Base-by-base conservation (phyloP, 2,888 invertebrate species). In the Drosophila kokeensis region DNA sequence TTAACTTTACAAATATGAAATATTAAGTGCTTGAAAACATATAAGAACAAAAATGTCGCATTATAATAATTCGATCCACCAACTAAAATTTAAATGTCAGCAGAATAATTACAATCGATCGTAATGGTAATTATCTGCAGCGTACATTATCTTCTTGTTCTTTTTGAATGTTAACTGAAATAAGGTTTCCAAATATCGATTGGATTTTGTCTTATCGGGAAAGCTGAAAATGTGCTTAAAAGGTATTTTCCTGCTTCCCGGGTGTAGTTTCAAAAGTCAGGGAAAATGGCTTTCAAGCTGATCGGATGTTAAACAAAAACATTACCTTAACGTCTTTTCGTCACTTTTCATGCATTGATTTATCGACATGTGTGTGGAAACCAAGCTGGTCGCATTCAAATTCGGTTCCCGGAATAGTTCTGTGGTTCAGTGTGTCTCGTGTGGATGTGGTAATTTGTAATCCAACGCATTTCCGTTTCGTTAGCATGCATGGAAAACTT, bases 391-490 rank as follows among this genome's bases (percentile, higher is more conserved):
- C 18, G n/a, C 52, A 34, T 57, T 15, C 18, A 29, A 13, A 40
- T 18, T 6, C 13, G 50, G 21, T n/a, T 49, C 4, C 15, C 34
- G 18, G 21, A 29, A 34, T 34, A 49, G 40, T 30, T 58, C 11
- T 38, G 7, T 34, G 38, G 10, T 15, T 49, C 15, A n/a, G 34
- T 61, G 13, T 11, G 34, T 15, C 29, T 30, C 32, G 36, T 52
- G 45, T 50, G 54, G 24, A 18, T 40, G 8, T 30, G 29, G n/a
- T 27, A 54, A 59, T 71, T 52, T 13, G 36, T 61, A 61, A 55
- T 27, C n/a, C 60, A 53, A 53, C n/a, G 63, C 38, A 36, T 30
- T 53, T 57, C 18, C 60, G 54, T 49, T 61, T 53, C 38, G 63
- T 63, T 72, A 57, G 50, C 57, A 1, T 15, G 15, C 21, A 7